These are phyloP conservation scores for Drosophila sproati DNA, from an alignment of 1,140 invertebrate species.

Conservation along the genomic window DNA sequence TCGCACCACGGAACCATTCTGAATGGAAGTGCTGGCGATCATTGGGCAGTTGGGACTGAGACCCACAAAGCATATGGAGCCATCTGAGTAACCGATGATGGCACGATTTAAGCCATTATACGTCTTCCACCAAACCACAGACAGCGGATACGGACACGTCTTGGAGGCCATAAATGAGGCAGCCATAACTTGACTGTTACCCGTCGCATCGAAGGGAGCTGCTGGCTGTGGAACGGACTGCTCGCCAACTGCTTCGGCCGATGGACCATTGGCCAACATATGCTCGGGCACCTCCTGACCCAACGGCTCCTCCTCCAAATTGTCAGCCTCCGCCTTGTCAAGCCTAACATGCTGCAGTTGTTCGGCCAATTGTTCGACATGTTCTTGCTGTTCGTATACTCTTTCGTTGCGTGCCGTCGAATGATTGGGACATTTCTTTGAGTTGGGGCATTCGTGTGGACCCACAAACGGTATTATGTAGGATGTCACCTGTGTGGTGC, in stretches of 20 bases:
- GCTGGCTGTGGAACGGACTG: slow-evolving; percentile 69
- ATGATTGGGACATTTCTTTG: slow-evolving; percentile 81
- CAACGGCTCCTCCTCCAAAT: slow-evolving; percentile 51
- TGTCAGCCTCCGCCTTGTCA: slow-evolving; percentile 19
- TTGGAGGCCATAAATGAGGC: slow-evolving; percentile 85
- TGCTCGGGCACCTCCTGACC: slow-evolving; percentile 71
- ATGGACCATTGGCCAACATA: slow-evolving; percentile 53
- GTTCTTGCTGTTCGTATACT: slow-evolving; percentile 7
- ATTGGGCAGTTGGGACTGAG: slow-evolving; percentile 88
- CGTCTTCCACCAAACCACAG: slow-evolving; percentile 90
- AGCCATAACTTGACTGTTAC: slow-evolving; percentile 84
- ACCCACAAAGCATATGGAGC: slow-evolving; percentile 90
- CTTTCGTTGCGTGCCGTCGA: slow-evolving; percentile 25
- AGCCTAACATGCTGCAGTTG: slow-evolving; percentile 47
- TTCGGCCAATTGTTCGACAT: slow-evolving; percentile 37
- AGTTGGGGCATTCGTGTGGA: slow-evolving; percentile 83
- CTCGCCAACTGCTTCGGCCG: slow-evolving; percentile 17
- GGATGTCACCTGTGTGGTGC: slow-evolving; percentile 79
- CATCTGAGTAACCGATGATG: slow-evolving; percentile 90
- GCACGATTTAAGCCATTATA: slow-evolving; percentile 86
- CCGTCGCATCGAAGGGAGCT: slow-evolving; percentile 86
- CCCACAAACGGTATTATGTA: slow-evolving; percentile 84
- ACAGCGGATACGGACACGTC: slow-evolving; percentile 86
- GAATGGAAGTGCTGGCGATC: slow-evolving; percentile 88
- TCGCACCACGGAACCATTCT: slow-evolving; percentile 86